Evolutionary conservation across 2,113 vertebrate species (phyloP).

Genomic region (Podilymbus podiceps): DNA sequence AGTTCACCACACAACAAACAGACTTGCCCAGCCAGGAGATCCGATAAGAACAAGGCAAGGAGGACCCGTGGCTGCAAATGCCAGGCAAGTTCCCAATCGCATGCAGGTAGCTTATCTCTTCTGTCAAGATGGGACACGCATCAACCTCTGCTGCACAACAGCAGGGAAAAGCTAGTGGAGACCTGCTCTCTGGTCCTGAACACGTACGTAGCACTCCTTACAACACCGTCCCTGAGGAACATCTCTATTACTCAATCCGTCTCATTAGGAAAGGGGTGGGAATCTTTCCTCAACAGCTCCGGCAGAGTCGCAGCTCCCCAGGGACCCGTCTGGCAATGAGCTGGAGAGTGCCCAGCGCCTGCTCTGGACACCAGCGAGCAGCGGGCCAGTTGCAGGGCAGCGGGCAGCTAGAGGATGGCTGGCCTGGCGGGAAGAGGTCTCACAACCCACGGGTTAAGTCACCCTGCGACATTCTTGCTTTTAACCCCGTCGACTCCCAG

Average conservation of each 20-base stretch:
- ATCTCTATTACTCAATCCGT: neutral
- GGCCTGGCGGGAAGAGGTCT: neutral
- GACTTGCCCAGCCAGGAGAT: neutral
- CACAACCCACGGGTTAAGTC: neutral
- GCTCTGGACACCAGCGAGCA: neutral
- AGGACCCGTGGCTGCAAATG: neutral
- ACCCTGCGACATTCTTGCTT: neutral
- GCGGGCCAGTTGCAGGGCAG: neutral
- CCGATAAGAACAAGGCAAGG: neutral
- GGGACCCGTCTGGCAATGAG: neutral
- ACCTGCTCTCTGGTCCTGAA: constrained; percentile 6
- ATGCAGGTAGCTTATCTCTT: neutral
- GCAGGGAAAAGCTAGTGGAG: neutral
- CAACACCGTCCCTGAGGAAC: constrained; percentile 3
- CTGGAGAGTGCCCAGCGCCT: neutral
- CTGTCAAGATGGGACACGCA: constrained; percentile 38
- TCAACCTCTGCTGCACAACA: neutral
- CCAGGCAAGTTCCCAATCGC: constrained; percentile 4
- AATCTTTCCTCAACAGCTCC: constrained; percentile 22
- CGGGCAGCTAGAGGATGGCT: neutral
- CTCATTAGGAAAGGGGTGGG: constrained; percentile 18
- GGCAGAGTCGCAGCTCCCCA: neutral
- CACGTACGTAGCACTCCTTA: neutral
- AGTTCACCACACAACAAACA: neutral
- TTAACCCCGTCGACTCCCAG: neutral